phyloP scores from a whole-genome alignment of 2,797 vertebrate species.

The Pitangus sulphuratus region DNA sequence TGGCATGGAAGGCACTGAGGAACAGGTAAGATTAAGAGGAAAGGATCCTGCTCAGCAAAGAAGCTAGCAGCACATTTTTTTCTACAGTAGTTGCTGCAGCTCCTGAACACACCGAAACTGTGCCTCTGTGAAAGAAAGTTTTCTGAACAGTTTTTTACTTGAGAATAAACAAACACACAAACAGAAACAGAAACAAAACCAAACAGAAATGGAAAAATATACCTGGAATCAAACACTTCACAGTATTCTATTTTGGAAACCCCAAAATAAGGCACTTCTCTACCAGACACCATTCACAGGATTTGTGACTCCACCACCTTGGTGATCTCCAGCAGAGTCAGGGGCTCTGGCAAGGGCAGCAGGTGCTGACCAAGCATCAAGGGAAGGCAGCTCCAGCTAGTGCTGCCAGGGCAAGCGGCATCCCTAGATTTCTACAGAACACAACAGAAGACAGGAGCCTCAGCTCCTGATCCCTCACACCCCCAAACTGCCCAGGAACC shows the following conservation, averaged over 20 bases:
- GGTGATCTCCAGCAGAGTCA: not conserved
- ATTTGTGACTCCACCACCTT: not conserved
- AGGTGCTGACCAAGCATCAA: not conserved
- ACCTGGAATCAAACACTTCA: not conserved
- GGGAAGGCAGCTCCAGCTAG: not conserved
- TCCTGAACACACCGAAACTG: not conserved
- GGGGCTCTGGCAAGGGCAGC: not conserved
- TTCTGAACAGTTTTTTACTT: not conserved
- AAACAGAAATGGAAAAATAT: not conserved
- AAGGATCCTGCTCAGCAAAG: not conserved
- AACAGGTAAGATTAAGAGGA: not conserved
- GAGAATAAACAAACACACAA: not conserved
- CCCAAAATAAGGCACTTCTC: not conserved
- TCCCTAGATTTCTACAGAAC: not conserved
- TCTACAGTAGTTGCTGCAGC: not conserved
- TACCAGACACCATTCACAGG: not conserved
- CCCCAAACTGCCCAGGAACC: not conserved
- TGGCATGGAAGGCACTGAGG: rapidly evolving
- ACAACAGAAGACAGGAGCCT: not conserved
- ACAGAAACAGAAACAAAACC: not conserved
- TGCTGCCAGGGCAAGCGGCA: rapidly evolving
- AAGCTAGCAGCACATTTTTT: not conserved
- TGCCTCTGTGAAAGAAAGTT: not conserved
- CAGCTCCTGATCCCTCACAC: not conserved
- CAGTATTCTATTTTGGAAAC: not conserved